phyloP scores from a whole-genome alignment of 2,888 invertebrate genomes.

The Agrilus mali region DNA sequence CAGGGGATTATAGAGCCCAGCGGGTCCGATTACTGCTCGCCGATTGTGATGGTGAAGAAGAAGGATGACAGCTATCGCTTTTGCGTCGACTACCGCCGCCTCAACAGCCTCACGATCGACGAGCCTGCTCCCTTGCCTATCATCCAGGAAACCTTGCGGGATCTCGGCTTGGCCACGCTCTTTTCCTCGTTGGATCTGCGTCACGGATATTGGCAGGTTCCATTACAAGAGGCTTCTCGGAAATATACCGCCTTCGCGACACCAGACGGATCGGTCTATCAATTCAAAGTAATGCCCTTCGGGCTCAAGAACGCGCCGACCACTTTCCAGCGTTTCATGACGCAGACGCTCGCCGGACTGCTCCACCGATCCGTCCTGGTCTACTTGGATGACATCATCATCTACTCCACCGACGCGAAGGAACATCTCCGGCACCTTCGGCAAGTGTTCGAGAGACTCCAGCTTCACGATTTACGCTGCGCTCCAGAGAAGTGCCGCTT shows the following conservation, averaged over 20 bases:
- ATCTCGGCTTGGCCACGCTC: constrained; percentile 16
- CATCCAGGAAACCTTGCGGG: constrained; percentile 15
- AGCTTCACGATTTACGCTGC: neutral
- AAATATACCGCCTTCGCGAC: constrained; percentile 18
- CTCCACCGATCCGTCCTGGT: neutral
- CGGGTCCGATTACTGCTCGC: constrained; percentile 10
- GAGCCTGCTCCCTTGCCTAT: constrained; percentile 13
- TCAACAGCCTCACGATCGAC: constrained; percentile 8
- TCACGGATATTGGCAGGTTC: constrained; percentile 22
- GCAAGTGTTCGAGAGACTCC: neutral
- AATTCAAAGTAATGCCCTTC: too few species aligned
- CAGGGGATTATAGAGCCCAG: constrained; percentile 11
- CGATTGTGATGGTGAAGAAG: constrained; percentile 13
- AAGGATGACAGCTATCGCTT: constrained; percentile 12
- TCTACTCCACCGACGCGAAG: neutral
- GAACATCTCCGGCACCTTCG: neutral
- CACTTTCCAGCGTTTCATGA: too few species aligned
- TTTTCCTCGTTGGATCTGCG: constrained; percentile 20
- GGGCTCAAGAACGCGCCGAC: too few species aligned
- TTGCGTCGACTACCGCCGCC: constrained; percentile 15
- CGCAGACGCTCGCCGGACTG: too few species aligned
- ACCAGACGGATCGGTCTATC: too few species aligned
- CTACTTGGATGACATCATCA: neutral
- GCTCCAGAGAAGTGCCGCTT: neutral
- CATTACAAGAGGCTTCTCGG: constrained; percentile 12